Percentiles rank a stretch among this genome's conserved stretches.
These are phyloP conservation scores for Phrixothrix hirtus DNA, from an alignment of 2,888 invertebrate genomes.

Conservation along the genomic window DNA sequence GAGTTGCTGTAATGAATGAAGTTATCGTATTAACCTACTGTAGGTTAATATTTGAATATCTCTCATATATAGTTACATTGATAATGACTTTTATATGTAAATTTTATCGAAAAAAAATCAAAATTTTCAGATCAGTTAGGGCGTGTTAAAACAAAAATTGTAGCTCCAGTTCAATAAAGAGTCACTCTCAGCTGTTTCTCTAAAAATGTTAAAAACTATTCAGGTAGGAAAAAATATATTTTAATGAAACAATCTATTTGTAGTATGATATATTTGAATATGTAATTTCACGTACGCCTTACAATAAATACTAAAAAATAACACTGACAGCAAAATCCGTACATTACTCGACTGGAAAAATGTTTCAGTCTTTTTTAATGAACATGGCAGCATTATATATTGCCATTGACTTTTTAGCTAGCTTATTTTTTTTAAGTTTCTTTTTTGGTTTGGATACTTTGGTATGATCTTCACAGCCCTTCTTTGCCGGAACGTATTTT, in stretches of 20 bases:
- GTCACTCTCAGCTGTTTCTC: no score
- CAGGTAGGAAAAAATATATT: no score
- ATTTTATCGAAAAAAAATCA: no score
- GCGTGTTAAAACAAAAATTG: no score
- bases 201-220: no score
- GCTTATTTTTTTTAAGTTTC: conserved; percentile 46
- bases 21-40: no score
- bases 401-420: conserved; percentile 47
- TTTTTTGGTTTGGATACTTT: conserved; percentile 40
- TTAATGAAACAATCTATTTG: background rate
- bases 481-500: conserved; percentile 9
- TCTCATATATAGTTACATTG: no score
- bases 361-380: conserved; percentile 36
- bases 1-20: no score
- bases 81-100: no score
- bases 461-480: conserved; percentile 27
- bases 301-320: background rate
- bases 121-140: no score
- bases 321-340: background rate
- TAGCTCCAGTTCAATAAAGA: no score
- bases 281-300: background rate
- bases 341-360: background rate
- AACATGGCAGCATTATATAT: conserved; percentile 39
- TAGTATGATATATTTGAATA: background rate
- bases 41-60: no score